phyloP scores from a whole-genome alignment of 2,888 invertebrate species.

The Leptura quadrifasciata region DNA sequence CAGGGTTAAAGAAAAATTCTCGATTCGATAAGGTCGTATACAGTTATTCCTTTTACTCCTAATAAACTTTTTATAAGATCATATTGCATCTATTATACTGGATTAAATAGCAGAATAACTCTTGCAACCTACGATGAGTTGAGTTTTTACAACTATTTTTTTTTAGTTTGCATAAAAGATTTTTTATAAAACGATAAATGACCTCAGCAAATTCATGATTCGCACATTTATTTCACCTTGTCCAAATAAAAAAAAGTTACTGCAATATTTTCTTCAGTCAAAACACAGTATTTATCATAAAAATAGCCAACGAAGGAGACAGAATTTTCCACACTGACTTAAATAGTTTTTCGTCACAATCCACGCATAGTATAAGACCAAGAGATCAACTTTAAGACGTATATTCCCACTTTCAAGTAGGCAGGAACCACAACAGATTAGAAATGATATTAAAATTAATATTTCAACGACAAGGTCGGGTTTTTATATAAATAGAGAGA shows the following conservation, averaged over 20 bases:
- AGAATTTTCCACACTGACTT: neutral
- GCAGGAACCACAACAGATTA: slow-evolving; percentile 28
- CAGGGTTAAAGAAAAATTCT: no score
- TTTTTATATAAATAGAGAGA: slow-evolving; percentile 39
- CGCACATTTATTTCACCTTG: neutral
- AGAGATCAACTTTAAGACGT: neutral
- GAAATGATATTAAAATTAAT: slow-evolving; percentile 29
- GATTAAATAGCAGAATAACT: no score
- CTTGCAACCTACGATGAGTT: no score
- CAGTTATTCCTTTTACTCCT: no score
- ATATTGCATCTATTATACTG: no score
- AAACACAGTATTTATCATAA: neutral
- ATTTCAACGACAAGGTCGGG: slow-evolving; percentile 32
- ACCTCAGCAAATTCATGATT: neutral
- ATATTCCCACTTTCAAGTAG: slow-evolving; percentile 22
- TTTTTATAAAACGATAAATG: neutral
- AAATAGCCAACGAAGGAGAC: neutral
- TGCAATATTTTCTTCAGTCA: neutral
- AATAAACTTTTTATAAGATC: no score
- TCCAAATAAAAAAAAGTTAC: neutral
- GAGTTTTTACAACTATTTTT: no score
- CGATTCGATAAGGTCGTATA: no score
- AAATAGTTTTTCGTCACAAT: neutral
- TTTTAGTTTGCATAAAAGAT: no score
- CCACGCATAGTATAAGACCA: neutral